phyloP scores from a whole-genome alignment of 2,797 vertebrate genomes.

The Avahi laniger region DNA sequence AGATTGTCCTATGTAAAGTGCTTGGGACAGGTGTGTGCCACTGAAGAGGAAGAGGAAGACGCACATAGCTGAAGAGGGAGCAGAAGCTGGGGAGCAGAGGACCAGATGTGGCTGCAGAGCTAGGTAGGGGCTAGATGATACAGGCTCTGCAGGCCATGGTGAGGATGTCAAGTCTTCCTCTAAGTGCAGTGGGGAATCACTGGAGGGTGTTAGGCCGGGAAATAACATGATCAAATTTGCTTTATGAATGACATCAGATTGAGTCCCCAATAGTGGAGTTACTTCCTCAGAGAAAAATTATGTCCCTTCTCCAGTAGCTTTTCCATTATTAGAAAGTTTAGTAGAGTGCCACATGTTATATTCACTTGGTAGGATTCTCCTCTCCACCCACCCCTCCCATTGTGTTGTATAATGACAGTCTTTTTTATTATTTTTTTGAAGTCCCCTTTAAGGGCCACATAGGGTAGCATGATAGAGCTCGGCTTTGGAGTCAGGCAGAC shows the following conservation, averaged over 20 bases:
- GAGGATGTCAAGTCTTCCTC: background rate
- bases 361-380: background rate
- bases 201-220: background rate
- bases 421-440: background rate
- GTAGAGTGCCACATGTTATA: background rate
- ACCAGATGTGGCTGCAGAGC: background rate
- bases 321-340: background rate
- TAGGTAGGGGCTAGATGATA: background rate
- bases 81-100: background rate
- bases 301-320: background rate
- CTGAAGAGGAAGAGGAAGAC: too few species aligned
- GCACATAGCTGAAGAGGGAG: background rate
- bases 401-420: background rate
- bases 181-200: background rate
- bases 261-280: background rate
- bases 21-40: background rate
- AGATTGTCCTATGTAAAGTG: background rate
- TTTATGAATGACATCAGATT: background rate
- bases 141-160: background rate
- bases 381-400: accelerated
- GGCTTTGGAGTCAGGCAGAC: background rate
- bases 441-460: background rate
- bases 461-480: background rate
- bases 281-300: background rate
- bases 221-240: background rate